phyloP scores from a whole-genome alignment of 2,888 invertebrate species.

The Galerucella calmariensis region DNA sequence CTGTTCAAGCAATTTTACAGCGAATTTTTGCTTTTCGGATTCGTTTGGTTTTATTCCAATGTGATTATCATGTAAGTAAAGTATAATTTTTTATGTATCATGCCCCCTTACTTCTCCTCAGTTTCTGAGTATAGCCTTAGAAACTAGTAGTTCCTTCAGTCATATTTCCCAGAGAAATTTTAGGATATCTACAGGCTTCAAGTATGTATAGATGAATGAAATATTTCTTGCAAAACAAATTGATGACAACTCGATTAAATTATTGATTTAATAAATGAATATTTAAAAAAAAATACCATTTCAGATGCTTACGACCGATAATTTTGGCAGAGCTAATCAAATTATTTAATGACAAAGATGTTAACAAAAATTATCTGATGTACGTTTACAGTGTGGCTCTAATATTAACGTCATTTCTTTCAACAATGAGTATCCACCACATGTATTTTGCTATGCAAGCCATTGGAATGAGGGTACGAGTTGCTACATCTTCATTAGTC shows the following conservation, averaged over 20 bases:
- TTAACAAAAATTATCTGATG: conserved; percentile 67
- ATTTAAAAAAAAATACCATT: conserved; percentile 26
- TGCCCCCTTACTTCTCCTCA: too few relatives aligned
- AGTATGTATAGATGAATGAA: too few relatives aligned
- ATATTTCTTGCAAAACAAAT: too few relatives aligned
- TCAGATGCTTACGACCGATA: conserved; percentile 65
- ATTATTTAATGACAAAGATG: conserved; percentile 48
- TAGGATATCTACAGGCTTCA: too few relatives aligned
- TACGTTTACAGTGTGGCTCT: conserved; percentile 69
- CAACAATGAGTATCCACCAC: conserved; percentile 72
- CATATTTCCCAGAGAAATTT: too few relatives aligned
- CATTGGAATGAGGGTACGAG: conserved; percentile 79
- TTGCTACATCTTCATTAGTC: conserved; percentile 80
- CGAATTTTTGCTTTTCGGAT: conserved; percentile 42
- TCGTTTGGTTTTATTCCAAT: conserved; percentile 34
- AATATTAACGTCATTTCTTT: conserved; percentile 66
- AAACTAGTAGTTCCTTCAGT: too few relatives aligned
- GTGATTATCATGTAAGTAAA: conserved; percentile 40
- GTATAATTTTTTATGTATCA: neutral
- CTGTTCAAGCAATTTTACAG: conserved; percentile 38
- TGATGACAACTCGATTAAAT: too few relatives aligned
- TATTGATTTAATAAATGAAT: too few relatives aligned
- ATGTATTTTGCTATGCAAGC: conserved; percentile 73
- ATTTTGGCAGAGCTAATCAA: conserved; percentile 21
- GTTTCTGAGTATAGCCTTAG: too few relatives aligned